A percentile compares a stretch with the other conserved stretches of the same genome.
Evolutionary conservation across 1,140 invertebrate genomes (phyloP).

Genomic region (Cotesia chilonis): DNA sequence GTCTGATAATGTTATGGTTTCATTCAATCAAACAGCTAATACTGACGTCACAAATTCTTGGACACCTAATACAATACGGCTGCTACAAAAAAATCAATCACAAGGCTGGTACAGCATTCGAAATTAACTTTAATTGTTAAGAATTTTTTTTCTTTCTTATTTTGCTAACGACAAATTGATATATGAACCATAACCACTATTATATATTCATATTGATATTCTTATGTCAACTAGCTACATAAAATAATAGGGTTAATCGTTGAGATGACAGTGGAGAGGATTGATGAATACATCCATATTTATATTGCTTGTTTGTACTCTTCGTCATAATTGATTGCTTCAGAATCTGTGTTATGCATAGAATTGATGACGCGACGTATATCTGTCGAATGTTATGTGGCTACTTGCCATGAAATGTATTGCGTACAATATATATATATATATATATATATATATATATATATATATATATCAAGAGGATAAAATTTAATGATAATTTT

Average conservation of each 20-base stretch:
- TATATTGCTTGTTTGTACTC: neutral
- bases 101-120: constrained; percentile 42
- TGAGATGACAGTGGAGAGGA: neutral
- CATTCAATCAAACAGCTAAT: constrained; percentile 29
- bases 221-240: neutral
- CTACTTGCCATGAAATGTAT: constrained; percentile 11
- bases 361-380: neutral
- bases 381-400: constrained; percentile 3
- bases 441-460: no score
- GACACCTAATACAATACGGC: constrained; percentile 13
- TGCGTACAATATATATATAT: neutral
- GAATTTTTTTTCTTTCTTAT: constrained; percentile 29
- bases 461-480: neutral
- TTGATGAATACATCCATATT: neutral
- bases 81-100: constrained; percentile 33
- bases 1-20: constrained; percentile 47
- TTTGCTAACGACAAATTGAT: neutral
- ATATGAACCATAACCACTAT: neutral
- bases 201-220: constrained; percentile 3
- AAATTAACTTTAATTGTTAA: constrained; percentile 36
- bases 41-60: constrained; percentile 16
- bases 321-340: constrained; percentile 3
- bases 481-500: neutral
- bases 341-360: neutral
- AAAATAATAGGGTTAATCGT: constrained; percentile 2